Evolutionary conservation across 2,888 invertebrate genomes (phyloP).

Genomic region (Hylaea fasciaria): DNA sequence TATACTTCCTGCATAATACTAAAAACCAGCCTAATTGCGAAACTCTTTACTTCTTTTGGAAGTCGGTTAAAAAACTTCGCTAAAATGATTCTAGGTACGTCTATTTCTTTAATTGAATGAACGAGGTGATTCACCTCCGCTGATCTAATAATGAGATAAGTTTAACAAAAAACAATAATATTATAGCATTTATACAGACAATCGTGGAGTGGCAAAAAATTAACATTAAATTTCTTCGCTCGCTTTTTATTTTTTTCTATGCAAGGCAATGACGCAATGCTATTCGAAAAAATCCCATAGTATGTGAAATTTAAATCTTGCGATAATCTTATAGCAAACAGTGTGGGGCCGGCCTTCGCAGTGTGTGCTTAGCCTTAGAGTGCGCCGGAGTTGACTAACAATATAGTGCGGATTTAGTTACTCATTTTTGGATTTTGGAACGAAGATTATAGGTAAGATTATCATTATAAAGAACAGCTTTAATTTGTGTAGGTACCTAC

Average conservation of each 20-base stretch:
- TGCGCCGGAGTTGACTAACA: conserved; percentile 45
- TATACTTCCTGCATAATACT: too few species aligned
- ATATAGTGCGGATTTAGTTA: conserved; percentile 3
- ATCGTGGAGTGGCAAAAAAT: conserved; percentile 8
- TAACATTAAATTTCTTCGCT: conserved; percentile 13
- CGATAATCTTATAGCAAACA: conserved; percentile 58
- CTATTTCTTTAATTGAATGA: conserved; percentile 3
- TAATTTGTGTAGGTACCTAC: too few species aligned
- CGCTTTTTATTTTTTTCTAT: conserved; percentile 14
- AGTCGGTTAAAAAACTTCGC: too few species aligned
- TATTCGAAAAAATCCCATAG: conserved; percentile 44
- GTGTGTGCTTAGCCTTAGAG: conserved; percentile 54
- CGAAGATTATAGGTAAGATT: background rate
- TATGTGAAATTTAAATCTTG: conserved; percentile 48
- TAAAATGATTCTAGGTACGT: background rate
- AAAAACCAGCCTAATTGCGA: too few species aligned
- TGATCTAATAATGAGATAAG: conserved; percentile 9
- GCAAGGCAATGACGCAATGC: conserved; percentile 42
- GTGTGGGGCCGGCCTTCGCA: conserved; percentile 42
- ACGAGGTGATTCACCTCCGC: conserved; percentile 23
- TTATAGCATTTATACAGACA: conserved; percentile 1
- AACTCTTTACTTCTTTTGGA: too few species aligned
- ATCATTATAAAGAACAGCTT: background rate
- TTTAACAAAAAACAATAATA: conserved; percentile 2
- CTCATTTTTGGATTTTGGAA: conserved; percentile 1